phyloP scores from a whole-genome alignment of 2,113 vertebrate genomes.

The Cyprichromis sp. region DNA sequence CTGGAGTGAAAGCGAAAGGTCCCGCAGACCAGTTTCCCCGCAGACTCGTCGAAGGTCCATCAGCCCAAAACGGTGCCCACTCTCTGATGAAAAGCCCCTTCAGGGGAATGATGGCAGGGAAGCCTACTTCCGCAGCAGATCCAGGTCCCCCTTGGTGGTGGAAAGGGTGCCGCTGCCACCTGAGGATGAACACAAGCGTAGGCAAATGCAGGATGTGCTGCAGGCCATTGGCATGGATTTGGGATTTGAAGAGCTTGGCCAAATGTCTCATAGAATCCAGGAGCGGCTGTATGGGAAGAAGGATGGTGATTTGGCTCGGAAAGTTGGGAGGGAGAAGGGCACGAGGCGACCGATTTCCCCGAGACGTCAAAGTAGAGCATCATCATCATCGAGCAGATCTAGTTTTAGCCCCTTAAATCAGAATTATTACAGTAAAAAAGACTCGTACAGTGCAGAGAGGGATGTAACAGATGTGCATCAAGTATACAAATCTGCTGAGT shows the following conservation, averaged over 20 bases:
- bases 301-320: neutral
- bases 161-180: neutral
- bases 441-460: neutral
- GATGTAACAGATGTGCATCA: neutral
- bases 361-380: neutral
- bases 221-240: constrained; percentile 60
- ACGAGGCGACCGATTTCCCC: neutral
- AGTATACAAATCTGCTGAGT: neutral
- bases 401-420: neutral
- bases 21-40: neutral
- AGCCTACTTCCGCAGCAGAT: neutral
- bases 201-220: constrained; percentile 51
- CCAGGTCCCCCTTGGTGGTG: constrained; percentile 2
- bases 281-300: constrained; percentile 60
- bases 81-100: neutral
- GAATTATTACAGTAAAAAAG: neutral
- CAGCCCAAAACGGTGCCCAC: neutral
- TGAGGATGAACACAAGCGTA: constrained; percentile 44
- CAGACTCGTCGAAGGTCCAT: neutral
- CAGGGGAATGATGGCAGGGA: neutral
- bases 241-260: constrained; percentile 57
- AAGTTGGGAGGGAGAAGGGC: neutral
- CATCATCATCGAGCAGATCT: constrained; percentile 31
- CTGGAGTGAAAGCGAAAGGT: neutral
- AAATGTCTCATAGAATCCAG: constrained; percentile 59